Percentiles rank a stretch among this genome's conserved stretches.
Conservation (phyloP, 1,140 invertebrate genomes). For the Portunus trituberculatus region DNA sequence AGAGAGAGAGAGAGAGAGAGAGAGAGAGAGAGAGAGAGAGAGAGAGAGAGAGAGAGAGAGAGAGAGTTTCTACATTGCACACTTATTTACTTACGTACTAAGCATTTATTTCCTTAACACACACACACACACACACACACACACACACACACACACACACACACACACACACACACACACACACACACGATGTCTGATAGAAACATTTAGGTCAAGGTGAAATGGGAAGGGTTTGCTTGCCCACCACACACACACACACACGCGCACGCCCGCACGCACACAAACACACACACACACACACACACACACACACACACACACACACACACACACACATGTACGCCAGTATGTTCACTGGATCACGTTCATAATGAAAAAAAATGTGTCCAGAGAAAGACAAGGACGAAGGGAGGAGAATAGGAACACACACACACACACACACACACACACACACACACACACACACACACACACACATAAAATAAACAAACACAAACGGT, state of each 20-base stretch:
- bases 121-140: neutral
- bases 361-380: no score
- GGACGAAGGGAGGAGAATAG: neutral
- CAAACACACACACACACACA: constrained; percentile 45
- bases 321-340: constrained; percentile 32
- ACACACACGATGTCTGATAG: no score
- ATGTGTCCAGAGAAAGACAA: no score
- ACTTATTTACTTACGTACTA: no score
- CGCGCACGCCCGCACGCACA: constrained; percentile 23
- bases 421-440: constrained; percentile 23
- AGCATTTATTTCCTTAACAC: neutral
- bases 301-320: constrained; percentile 41
- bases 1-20: constrained; percentile 20
- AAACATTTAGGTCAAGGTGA: no score
- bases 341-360: no score
- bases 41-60: neutral
- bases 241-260: neutral
- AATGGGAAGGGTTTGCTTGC: no score
- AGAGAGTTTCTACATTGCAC: no score
- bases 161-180: neutral
- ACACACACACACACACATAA: no score
- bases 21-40: neutral
- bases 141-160: neutral
- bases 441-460: constrained; percentile 30
- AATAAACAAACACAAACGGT: neutral